phyloP scores from a whole-genome alignment of 2,797 vertebrate genomes.

The Thalassophryne amazonica region DNA sequence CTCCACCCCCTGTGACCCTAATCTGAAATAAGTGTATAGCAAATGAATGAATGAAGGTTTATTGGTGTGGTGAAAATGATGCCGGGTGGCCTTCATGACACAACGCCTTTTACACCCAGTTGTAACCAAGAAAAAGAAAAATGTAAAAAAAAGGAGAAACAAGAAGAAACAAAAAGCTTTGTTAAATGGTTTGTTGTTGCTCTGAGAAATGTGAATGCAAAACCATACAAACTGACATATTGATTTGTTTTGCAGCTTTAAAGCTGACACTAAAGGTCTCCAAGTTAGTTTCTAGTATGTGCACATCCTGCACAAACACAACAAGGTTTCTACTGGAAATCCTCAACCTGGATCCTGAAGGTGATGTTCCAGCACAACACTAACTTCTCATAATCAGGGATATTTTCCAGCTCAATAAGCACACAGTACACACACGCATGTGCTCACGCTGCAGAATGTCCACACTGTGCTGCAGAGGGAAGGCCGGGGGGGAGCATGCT shows the following conservation, averaged over 20 bases:
- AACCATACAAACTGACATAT: neutral
- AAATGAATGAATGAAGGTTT: too few species aligned
- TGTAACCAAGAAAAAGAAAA: neutral
- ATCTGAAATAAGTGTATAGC: too few species aligned
- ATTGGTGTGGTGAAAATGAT: too few species aligned
- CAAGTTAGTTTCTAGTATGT: neutral
- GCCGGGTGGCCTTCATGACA: too few species aligned
- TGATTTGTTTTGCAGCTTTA: constrained; percentile 3
- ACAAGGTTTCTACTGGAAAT: neutral
- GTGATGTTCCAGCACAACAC: constrained; percentile 9
- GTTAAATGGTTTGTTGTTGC: neutral
- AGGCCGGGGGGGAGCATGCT: constrained; percentile 9
- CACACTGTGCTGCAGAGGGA: constrained; percentile 1
- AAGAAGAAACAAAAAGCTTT: neutral
- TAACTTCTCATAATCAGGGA: constrained; percentile 21
- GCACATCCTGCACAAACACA: neutral
- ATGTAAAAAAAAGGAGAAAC: neutral
- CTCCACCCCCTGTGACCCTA: too few species aligned
- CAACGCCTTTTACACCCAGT: too few species aligned
- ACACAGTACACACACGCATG: neutral
- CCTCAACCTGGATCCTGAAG: constrained; percentile 16
- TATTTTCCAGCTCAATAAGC: constrained; percentile 23
- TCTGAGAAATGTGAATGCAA: neutral
- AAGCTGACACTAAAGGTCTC: neutral
- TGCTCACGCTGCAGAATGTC: too few species aligned